Evolutionary conservation across 1,140 invertebrate species (phyloP).

Genomic region (Lineus longissimus): DNA sequence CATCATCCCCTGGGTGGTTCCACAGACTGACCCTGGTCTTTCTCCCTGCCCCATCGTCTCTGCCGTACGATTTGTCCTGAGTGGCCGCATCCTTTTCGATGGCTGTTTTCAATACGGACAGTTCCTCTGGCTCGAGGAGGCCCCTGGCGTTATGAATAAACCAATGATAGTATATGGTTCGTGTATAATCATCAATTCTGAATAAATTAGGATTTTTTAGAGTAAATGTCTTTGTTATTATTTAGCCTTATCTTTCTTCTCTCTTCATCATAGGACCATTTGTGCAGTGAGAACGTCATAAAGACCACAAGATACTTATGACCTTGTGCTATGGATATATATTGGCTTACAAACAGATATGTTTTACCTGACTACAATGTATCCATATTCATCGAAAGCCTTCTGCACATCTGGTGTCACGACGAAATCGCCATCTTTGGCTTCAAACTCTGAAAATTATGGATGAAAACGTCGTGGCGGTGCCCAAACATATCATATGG

Average conservation of each 20-base stretch:
- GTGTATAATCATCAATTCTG: background rate
- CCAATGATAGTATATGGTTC: background rate
- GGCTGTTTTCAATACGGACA: background rate
- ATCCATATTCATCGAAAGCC: background rate
- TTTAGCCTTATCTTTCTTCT: no score
- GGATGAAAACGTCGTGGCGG: slow-evolving; percentile 28
- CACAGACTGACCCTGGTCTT: slow-evolving; percentile 28
- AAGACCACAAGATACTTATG: no score
- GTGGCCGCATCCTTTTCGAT: background rate
- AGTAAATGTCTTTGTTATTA: no score
- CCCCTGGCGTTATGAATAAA: background rate
- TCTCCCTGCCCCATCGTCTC: slow-evolving; percentile 19
- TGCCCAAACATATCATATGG: slow-evolving; percentile 6
- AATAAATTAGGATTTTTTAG: background rate
- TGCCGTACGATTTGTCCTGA: background rate
- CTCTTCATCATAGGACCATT: no score
- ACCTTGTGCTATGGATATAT: no score
- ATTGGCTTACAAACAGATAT: no score
- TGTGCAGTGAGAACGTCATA: no score
- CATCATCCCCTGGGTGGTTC: slow-evolving; percentile 40
- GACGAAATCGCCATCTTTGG: background rate
- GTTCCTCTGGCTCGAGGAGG: slow-evolving; percentile 2
- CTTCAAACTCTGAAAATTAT: slow-evolving; percentile 4
- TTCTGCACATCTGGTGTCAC: background rate
- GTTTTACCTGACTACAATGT: background rate